These are phyloP conservation scores for Redunca redunca DNA, from an alignment of 2,113 vertebrate species.

Conservation along the genomic window DNA sequence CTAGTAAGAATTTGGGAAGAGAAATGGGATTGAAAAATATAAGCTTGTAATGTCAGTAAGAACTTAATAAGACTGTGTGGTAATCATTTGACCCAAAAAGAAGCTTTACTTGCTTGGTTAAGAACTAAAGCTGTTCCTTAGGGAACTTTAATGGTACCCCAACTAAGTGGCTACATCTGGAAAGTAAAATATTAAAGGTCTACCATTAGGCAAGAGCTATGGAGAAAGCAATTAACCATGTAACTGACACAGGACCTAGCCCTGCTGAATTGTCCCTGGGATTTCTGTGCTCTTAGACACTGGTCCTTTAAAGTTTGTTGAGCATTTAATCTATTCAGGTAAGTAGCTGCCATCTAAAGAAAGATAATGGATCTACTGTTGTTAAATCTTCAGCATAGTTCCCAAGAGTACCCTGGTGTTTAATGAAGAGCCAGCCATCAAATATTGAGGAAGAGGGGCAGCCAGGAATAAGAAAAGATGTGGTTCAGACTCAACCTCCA, in stretches of 20 bases:
- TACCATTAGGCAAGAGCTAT: neutral
- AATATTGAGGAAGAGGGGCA: neutral
- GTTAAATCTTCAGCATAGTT: conserved; percentile 37
- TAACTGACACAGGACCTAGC: neutral
- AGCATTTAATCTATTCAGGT: neutral
- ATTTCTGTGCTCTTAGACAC: neutral
- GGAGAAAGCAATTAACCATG: conserved; percentile 54
- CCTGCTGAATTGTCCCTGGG: neutral
- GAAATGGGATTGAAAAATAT: conserved; percentile 34
- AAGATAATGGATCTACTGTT: conserved; percentile 33
- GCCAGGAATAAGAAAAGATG: conserved; percentile 25
- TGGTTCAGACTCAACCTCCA: neutral
- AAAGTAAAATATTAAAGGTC: conserved; percentile 52
- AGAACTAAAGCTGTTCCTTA: conserved; percentile 19
- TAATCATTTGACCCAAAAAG: conserved; percentile 27
- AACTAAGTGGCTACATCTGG: conserved; percentile 50
- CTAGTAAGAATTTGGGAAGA: conserved; percentile 39
- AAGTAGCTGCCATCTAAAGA: neutral
- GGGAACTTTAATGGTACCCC: neutral
- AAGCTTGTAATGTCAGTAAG: neutral
- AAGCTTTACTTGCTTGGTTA: conserved; percentile 41
- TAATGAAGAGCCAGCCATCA: conserved; percentile 31
- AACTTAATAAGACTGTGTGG: neutral
- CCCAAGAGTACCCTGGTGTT: neutral
- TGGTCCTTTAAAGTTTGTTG: conserved; percentile 33